Base-by-base conservation (phyloP, 1,140 invertebrate genomes). In the Sarcophaga bullata region DNA sequence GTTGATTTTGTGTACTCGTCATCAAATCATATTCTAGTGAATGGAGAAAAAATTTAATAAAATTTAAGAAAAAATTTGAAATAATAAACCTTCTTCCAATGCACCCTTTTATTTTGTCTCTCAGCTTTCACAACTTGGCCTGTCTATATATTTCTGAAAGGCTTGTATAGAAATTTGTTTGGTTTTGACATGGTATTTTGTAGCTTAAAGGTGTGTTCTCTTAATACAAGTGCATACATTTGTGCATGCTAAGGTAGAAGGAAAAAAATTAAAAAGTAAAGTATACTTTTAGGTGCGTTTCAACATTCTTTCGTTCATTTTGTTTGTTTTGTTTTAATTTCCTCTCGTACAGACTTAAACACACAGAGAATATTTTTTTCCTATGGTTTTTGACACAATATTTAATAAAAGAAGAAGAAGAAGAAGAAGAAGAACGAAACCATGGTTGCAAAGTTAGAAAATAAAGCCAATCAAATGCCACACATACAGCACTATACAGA, bases 151-250 rank as follows among this genome's bases (percentile, higher is more conserved):
- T 13, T 47, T 47, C 10, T 73, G 73, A 73, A 73, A 73, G 73
- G 73, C 25, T 48, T 73, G 25, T 11, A 73, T 68, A 73, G 47
- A 46, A 73, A 73, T 73, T 73, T 73, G 25, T 73, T 73, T 73
- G 73, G 73, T 48, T 73, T 73, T 73, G 73, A 73, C 73, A 48
- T 47, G 11, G 73, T 73, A 73, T 73, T 73, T 73, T 19, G 62
- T 68, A 68, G 62, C n/a, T 68, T 17, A 19, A 68, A 68, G n/a
- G 62, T 68, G 62, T 68, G 9, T 68, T 2, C 6, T 52, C 9
- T 52, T 52, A 10, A 9, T 3, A 52, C 13, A 52, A 52, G 50
- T 52, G 50, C 13, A 52, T 13, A 52, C 50, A 37, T 37, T 37
- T 37, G 25, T 37, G 25, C 25, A 4, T 37, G 25, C 25, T 37